phyloP scores from a whole-genome alignment of 2,113 vertebrate genomes.

The Labeo rohita region DNA sequence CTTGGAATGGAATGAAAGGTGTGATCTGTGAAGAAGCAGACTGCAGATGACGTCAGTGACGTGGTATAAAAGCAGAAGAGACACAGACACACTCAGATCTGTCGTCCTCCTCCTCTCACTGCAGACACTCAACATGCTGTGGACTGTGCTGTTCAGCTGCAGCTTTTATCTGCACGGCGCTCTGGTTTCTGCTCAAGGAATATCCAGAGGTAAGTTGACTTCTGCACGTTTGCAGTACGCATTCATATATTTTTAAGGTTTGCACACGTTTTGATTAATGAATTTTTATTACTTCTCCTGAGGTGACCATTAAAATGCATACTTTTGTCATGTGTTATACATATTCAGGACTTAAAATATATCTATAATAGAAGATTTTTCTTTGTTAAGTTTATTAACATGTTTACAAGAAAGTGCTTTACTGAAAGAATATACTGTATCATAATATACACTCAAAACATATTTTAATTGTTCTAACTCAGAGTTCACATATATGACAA shows the following conservation, averaged over 20 bases:
- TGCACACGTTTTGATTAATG: neutral
- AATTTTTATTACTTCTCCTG: neutral
- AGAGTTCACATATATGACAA: no score
- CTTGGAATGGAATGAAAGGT: constrained; percentile 29
- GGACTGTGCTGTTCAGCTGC: constrained; percentile 13
- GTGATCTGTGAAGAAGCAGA: constrained; percentile 27
- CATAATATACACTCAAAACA: no score
- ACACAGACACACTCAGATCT: constrained; percentile 9
- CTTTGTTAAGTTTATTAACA: neutral
- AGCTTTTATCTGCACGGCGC: neutral
- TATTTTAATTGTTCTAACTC: no score
- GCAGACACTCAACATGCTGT: constrained; percentile 21
- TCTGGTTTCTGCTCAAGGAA: constrained; percentile 37
- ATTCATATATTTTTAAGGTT: neutral
- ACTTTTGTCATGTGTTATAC: neutral
- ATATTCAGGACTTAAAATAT: neutral
- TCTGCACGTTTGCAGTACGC: neutral
- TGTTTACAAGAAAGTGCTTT: neutral
- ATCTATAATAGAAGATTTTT: no score
- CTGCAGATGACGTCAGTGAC: constrained; percentile 16
- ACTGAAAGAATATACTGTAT: no score
- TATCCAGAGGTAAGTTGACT: constrained; percentile 32
- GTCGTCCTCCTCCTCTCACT: neutral
- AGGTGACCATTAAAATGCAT: neutral
- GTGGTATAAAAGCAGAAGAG: constrained; percentile 31